Evolutionary conservation across 2,113 vertebrate species (phyloP).

Genomic region (Phalacrocorax brasilianus): DNA sequence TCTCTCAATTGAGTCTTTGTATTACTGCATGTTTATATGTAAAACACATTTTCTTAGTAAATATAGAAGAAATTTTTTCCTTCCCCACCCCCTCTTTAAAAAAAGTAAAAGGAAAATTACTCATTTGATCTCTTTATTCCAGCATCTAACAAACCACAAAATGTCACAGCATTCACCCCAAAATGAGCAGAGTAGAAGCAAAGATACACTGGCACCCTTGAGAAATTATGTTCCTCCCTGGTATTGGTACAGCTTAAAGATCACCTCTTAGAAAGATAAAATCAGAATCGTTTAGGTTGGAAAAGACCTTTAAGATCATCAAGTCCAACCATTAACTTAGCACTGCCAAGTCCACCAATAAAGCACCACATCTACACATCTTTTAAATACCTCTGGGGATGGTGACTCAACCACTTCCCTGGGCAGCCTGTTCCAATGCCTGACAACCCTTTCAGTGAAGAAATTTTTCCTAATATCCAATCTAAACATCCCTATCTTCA

Average conservation of each 20-base stretch:
- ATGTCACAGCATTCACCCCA: not conserved
- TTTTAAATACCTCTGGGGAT: too few relatives aligned
- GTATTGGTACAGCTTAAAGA: not conserved
- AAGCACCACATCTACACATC: too few relatives aligned
- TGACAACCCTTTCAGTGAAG: too few relatives aligned
- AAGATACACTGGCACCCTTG: not conserved
- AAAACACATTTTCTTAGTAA: not conserved
- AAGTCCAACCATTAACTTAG: too few relatives aligned
- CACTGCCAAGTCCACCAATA: too few relatives aligned
- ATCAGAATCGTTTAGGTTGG: too few relatives aligned
- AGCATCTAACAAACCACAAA: not conserved
- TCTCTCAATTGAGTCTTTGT: not conserved
- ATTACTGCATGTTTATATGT: not conserved
- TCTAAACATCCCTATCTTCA: not conserved
- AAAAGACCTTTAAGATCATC: too few relatives aligned
- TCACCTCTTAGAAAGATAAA: not conserved
- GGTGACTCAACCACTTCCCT: too few relatives aligned
- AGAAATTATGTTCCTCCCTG: not conserved
- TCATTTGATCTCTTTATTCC: not conserved
- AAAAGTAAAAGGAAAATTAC: not conserved
- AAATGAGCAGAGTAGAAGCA: not conserved
- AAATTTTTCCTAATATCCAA: too few relatives aligned
- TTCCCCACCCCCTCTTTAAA: fast-evolving
- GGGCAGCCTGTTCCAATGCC: too few relatives aligned
- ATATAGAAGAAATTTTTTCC: not conserved